Evolutionary conservation across 92 coral and sea anemone species (phyloP).

Genomic region (Porites rus): DNA sequence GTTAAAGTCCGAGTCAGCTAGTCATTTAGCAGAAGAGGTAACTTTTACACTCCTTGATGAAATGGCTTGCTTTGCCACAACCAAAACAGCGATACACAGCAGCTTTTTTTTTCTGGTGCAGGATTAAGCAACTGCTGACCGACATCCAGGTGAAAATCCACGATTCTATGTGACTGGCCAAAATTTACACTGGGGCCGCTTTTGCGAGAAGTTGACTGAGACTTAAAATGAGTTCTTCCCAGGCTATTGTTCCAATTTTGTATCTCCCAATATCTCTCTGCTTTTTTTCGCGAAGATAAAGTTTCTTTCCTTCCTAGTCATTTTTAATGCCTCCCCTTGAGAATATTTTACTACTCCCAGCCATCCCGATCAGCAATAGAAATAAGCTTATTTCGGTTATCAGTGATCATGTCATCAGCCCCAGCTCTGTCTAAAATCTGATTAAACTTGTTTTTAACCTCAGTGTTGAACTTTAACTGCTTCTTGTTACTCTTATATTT

Average conservation of each 20-base stretch:
- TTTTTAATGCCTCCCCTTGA: background rate
- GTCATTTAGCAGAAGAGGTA: conserved; percentile 48
- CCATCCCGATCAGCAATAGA: conserved; percentile 48
- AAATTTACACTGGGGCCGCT: conserved; percentile 21
- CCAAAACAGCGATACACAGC: conserved; percentile 49
- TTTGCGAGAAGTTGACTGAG: conserved; percentile 19
- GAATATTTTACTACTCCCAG: conserved; percentile 24
- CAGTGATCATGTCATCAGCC: too few species aligned
- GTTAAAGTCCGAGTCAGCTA: conserved; percentile 28
- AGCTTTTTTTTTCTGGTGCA: conserved; percentile 45
- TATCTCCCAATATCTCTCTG: conserved; percentile 21
- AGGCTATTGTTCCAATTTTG: background rate
- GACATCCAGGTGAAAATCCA: conserved; percentile 45
- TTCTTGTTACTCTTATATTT: too few species aligned
- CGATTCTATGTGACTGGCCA: conserved; percentile 43
- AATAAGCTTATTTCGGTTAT: conserved; percentile 21
- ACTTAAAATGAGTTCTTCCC: conserved; percentile 22
- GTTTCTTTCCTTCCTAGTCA: conserved; percentile 20
- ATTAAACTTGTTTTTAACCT: too few species aligned
- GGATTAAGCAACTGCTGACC: conserved; percentile 51
- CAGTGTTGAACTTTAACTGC: too few species aligned
- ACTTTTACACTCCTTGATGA: conserved; percentile 46
- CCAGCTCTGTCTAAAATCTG: too few species aligned
- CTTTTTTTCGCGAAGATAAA: conserved; percentile 19
- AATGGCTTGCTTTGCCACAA: conserved; percentile 61